phyloP scores from a whole-genome alignment of 2,888 invertebrate species.

The Plagiodera versicolora region DNA sequence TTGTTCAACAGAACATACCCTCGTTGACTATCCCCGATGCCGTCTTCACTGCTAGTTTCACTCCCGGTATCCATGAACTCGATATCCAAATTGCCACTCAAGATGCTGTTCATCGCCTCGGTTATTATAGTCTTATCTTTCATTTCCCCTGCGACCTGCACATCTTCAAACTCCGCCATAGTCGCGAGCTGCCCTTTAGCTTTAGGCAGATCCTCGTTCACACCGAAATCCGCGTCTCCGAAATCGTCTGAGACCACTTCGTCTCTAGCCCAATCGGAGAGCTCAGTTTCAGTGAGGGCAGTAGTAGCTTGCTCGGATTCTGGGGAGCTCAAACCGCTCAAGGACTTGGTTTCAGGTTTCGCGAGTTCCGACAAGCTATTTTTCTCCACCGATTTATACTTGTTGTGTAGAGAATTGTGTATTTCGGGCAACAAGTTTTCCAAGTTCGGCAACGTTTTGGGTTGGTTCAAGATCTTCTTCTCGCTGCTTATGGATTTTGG shows the following conservation, averaged over 20 bases:
- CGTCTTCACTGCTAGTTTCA: conserved; percentile 72
- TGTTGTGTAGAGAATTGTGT: conserved; percentile 44
- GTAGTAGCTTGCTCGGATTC: conserved; percentile 70
- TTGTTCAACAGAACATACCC: conserved; percentile 71
- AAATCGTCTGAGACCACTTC: conserved; percentile 77
- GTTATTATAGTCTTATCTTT: conserved; percentile 39
- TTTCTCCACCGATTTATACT: conserved; percentile 29
- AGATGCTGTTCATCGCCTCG: conserved; percentile 44
- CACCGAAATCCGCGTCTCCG: conserved; percentile 64
- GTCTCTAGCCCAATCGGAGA: conserved; percentile 89
- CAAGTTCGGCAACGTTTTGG: conserved; percentile 50
- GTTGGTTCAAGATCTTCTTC: conserved; percentile 53
- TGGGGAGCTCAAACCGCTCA: conserved; percentile 57
- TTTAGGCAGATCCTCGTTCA: conserved; percentile 18
- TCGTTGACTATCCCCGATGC: conserved; percentile 62
- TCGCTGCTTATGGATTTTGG: conserved; percentile 50
- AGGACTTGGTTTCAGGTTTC: conserved; percentile 31
- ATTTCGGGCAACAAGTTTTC: conserved; percentile 42
- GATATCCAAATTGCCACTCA: conserved; percentile 68
- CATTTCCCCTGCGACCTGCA: conserved; percentile 49
- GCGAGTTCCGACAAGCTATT: neutral
- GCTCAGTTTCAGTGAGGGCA: conserved; percentile 80
- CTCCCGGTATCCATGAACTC: conserved; percentile 88
- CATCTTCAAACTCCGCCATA: conserved; percentile 47
- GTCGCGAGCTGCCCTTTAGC: conserved; percentile 24